phyloP scores from a whole-genome alignment of 2,113 vertebrate species.

The Cnemophilus loriae region DNA sequence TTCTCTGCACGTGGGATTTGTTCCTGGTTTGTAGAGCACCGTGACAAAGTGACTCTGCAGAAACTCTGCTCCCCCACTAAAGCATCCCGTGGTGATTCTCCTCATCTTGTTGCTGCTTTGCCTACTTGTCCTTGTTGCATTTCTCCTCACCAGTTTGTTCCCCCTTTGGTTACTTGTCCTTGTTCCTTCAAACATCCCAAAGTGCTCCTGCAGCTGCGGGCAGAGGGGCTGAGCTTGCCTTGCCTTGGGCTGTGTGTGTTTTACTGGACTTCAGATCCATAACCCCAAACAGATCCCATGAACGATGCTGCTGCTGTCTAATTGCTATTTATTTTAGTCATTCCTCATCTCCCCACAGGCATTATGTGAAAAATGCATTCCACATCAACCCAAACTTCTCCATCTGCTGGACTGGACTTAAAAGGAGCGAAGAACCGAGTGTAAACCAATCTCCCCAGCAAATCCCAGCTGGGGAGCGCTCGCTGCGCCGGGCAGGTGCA shows the following conservation, averaged over 20 bases:
- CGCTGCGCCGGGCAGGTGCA: conserved; percentile 72
- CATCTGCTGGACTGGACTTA: conserved; percentile 75
- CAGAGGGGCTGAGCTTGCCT: background rate
- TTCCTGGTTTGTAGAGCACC: background rate
- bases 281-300: background rate
- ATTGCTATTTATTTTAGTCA: conserved; percentile 58
- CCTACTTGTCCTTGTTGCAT: background rate
- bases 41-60: background rate
- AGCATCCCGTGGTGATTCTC: background rate
- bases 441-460: conserved; percentile 77
- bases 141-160: background rate
- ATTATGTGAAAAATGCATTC: conserved; percentile 63
- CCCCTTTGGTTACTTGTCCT: background rate
- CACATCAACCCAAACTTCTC: conserved; percentile 48
- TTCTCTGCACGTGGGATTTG: rapidly evolving
- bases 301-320: conserved; percentile 17
- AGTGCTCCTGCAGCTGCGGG: background rate
- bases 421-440: conserved; percentile 72
- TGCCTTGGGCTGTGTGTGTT: background rate
- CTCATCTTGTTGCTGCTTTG: background rate
- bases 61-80: background rate
- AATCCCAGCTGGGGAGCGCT: conserved; percentile 71
- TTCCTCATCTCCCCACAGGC: conserved; percentile 62
- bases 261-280: rapidly evolving
- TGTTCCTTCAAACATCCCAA: background rate